Percentiles rank a stretch among this genome's conserved stretches.
phyloP scores from a whole-genome alignment of 2,113 vertebrate species.

The Scortum barcoo region DNA sequence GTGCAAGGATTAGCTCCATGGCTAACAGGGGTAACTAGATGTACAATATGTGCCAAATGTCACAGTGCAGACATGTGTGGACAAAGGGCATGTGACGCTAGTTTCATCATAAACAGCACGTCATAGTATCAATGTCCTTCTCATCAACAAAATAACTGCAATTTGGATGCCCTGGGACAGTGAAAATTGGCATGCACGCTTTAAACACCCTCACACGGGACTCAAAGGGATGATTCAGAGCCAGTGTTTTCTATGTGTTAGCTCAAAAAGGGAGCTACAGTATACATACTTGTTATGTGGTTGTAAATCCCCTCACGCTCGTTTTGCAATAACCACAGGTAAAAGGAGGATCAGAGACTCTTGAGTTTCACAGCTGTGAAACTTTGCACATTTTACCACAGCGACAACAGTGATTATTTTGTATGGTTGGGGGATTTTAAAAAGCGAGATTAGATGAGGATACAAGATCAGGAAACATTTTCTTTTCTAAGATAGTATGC shows the following conservation, averaged over 20 bases:
- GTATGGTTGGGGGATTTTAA: constrained; percentile 13
- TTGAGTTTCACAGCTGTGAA: constrained; percentile 8
- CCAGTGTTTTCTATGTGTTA: not conserved
- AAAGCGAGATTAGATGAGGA: constrained; percentile 6
- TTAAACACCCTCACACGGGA: not conserved
- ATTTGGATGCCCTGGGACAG: constrained; percentile 11
- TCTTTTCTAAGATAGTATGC: constrained; percentile 6
- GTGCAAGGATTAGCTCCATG: not conserved
- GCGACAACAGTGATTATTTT: constrained; percentile 28
- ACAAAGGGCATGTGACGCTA: not conserved
- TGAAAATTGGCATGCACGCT: constrained; percentile 14
- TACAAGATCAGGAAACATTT: constrained; percentile 24
- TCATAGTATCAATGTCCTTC: not conserved
- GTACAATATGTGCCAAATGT: not conserved
- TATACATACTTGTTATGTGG: constrained; percentile 13
- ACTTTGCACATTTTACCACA: constrained; percentile 26
- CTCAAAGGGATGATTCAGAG: constrained; percentile 40
- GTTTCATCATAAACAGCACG: constrained; percentile 12
- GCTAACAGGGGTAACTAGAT: not conserved
- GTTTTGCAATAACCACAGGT: constrained; percentile 20
- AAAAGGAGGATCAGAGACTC: constrained; percentile 22
- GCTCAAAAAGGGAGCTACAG: constrained; percentile 15
- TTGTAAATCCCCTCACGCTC: not conserved
- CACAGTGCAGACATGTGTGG: not conserved
- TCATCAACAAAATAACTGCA: constrained; percentile 15